Percentiles rank a stretch among this genome's conserved stretches.
These are phyloP conservation scores for Lacerta bilineata DNA, from an alignment of 2,797 vertebrate species.

Conservation along the genomic window DNA sequence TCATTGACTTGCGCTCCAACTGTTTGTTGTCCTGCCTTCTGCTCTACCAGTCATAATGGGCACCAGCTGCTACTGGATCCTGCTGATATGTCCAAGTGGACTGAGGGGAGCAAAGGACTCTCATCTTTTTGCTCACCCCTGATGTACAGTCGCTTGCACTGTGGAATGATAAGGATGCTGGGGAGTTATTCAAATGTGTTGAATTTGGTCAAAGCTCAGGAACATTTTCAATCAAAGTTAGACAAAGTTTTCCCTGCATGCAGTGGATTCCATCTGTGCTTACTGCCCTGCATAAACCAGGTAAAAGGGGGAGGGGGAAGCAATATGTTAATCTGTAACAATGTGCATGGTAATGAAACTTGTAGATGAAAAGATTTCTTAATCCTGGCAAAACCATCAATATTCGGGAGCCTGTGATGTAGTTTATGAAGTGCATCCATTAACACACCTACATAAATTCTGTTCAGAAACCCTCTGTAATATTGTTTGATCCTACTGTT, in stretches of 20 bases:
- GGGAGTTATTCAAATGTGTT: background rate
- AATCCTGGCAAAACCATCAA: slow-evolving; percentile 9
- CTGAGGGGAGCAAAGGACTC: background rate
- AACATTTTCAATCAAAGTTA: slow-evolving; percentile 13
- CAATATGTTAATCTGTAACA: slow-evolving; percentile 17
- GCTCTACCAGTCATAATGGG: too few relatives aligned
- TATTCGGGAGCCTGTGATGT: slow-evolving; percentile 30
- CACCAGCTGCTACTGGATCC: too few relatives aligned
- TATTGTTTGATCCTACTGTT: slow-evolving; percentile 28
- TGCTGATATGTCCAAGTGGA: background rate
- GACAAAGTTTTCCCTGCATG: slow-evolving; percentile 8
- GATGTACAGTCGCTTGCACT: background rate
- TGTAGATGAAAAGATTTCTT: slow-evolving; percentile 26
- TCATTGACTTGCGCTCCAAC: too few relatives aligned
- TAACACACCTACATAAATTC: slow-evolving; percentile 34
- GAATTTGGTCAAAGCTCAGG: background rate
- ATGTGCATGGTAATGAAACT: background rate
- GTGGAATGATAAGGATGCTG: background rate
- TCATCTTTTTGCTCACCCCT: background rate
- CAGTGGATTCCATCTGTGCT: background rate
- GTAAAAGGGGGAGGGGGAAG: background rate
- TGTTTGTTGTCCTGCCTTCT: too few relatives aligned
- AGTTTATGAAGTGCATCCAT: slow-evolving; percentile 34
- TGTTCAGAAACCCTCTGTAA: slow-evolving; percentile 10
- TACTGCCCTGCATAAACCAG: slow-evolving; percentile 14